Evolutionary conservation across 1,140 invertebrate genomes (phyloP), one percentile per base, ranked within the genome.

Genomic region (Cyclina sinensis): DNA sequence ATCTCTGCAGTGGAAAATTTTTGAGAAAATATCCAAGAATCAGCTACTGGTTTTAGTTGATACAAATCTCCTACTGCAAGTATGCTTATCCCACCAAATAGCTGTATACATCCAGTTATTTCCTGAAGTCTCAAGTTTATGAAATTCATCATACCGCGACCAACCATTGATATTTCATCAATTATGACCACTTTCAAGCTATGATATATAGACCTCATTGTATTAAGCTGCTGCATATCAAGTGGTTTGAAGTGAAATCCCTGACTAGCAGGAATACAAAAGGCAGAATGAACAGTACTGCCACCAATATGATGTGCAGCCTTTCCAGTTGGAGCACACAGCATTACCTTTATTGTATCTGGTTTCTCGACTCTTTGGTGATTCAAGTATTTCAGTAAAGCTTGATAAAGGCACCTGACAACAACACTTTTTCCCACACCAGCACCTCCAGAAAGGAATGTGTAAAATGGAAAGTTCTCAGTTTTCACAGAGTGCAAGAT

Each of bases 121-220:
- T 91, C 89, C 54, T 92, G 90, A 24, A 92, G 80, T 11, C 89
- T 37, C 54, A 79, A 24, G 37, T 90, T 90, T 30, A 91, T 90
- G 35, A 88, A 92, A n/a, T n/a, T 91, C 5, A 91, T 86, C 90
- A 92, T 90, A 30, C 43, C 73, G 9, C 54, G 54, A 30, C 91
- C 91, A 82, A 92, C 85, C 91, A 91, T 91, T 0, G 91, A 91
- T 32, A 91, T 89, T 86, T 91, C 91, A 88, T 91, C 89, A 54
- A 91, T 91, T 18, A 91, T 76, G 16, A 91, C 30, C 12, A 92
- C 39, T 83, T 91, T 83, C 51, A 87, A 32, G 18, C 27, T 3
- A 43, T 65, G 70, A 57, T 82, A 48, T 43, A 68, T 14, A 9
- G 18, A 59, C 35, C 81, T n/a, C n/a, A 89, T 46, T 54, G 81